Evolutionary conservation across 2,113 vertebrate genomes (phyloP).

Genomic region (Proteles cristata): DNA sequence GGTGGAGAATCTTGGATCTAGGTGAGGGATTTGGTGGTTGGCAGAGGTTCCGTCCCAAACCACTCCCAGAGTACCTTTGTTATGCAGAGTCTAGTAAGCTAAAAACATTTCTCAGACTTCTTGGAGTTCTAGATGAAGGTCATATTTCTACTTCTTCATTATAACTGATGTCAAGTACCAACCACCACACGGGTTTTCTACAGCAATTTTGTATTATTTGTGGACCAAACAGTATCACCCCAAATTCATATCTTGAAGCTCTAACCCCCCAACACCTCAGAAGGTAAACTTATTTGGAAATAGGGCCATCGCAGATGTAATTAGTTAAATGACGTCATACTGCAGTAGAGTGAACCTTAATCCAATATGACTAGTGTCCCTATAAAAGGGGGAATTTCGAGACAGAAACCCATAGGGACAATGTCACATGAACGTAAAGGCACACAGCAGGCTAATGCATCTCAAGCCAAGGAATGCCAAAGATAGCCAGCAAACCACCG

Average conservation of each 20-base stretch:
- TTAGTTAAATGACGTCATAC: conserved; percentile 15
- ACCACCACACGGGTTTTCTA: not conserved
- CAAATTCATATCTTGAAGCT: not conserved
- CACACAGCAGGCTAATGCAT: not conserved
- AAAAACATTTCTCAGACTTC: not conserved
- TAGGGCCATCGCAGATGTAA: not conserved
- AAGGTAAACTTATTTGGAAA: conserved; percentile 44
- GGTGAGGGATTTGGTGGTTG: not conserved
- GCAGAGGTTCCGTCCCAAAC: not conserved
- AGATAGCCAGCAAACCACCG: not conserved
- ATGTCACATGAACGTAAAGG: not conserved
- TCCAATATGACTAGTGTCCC: not conserved
- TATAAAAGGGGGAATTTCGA: not conserved
- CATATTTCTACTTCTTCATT: not conserved
- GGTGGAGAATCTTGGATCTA: not conserved
- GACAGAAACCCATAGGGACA: not conserved
- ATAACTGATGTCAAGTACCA: not conserved
- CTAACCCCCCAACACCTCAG: not conserved
- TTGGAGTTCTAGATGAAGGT: not conserved
- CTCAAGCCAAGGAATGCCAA: not conserved
- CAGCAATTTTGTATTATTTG: not conserved
- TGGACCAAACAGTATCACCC: not conserved
- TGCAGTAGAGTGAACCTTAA: not conserved
- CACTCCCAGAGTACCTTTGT: not conserved
- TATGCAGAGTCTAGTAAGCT: not conserved